Conservation (phyloP, 2,888 invertebrate species). For the Pimpla rufipes region DNA sequence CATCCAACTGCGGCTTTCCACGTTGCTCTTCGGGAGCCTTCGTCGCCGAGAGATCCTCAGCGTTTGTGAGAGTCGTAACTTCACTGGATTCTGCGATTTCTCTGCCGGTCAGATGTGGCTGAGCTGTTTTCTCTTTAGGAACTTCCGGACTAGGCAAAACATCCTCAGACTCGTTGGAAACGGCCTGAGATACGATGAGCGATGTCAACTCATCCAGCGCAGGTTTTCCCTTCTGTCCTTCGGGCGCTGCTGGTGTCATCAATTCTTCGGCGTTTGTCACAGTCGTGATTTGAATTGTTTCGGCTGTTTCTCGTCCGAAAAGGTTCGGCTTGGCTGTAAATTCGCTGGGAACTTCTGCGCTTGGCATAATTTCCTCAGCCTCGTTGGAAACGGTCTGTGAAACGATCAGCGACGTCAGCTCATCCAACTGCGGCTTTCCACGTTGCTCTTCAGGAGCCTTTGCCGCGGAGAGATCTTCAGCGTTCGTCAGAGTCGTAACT, state of each 20-base stretch:
- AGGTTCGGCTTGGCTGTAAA: constrained; percentile 73
- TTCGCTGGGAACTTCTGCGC: constrained; percentile 63
- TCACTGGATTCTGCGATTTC: constrained; percentile 79
- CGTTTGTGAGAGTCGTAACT: constrained; percentile 75
- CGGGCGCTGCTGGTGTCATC: constrained; percentile 65
- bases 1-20: constrained; percentile 70
- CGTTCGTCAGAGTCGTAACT: constrained; percentile 72
- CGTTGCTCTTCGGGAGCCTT: constrained; percentile 68
- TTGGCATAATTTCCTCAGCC: constrained; percentile 71
- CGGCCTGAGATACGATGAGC: constrained; percentile 75
- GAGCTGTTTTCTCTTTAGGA: constrained; percentile 82
- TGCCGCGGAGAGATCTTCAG: constrained; percentile 76
- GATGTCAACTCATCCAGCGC: constrained; percentile 77
- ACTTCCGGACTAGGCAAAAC: constrained; percentile 67
- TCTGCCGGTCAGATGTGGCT: constrained; percentile 78
- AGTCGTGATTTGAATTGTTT: constrained; percentile 80
- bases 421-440: constrained; percentile 74
- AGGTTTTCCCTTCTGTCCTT: constrained; percentile 76
- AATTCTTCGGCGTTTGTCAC: constrained; percentile 73
- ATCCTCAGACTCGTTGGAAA: constrained; percentile 73
- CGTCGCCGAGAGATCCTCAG: constrained; percentile 69
- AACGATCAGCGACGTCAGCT: constrained; percentile 76
- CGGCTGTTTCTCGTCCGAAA: constrained; percentile 79
- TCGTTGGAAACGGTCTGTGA: constrained; percentile 74
- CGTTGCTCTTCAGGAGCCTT: constrained; percentile 72